Conservation (phyloP, 1,140 invertebrate species). For the Penaeus vannamei region DNA sequence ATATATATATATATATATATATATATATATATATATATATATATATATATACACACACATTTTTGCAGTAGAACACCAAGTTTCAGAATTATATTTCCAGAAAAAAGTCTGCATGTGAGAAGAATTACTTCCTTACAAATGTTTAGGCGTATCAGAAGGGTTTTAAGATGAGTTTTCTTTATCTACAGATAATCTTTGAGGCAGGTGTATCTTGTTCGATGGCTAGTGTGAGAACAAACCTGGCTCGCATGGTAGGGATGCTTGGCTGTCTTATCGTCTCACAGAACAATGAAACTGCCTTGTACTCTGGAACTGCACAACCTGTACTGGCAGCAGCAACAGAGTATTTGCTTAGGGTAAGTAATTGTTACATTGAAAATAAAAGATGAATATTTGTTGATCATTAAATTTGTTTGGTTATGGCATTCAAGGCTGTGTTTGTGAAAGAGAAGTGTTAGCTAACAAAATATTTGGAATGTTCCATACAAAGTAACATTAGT, state of each 20-base stretch:
- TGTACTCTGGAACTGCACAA: slow-evolving; percentile 53
- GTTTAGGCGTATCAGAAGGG: no score
- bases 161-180: background rate
- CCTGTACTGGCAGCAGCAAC: slow-evolving; percentile 51
- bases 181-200: slow-evolving; percentile 76
- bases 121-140: no score
- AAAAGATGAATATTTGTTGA: background rate
- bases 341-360: slow-evolving; percentile 71
- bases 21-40: no score
- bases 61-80: no score
- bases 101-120: no score
- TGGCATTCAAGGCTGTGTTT: background rate
- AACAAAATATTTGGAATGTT: no score
- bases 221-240: slow-evolving; percentile 78
- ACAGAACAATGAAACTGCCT: slow-evolving; percentile 63
- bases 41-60: no score
- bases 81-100: no score
- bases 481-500: no score
- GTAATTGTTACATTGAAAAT: background rate
- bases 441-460: no score
- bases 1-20: no score
- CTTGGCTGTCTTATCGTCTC: slow-evolving; percentile 74
- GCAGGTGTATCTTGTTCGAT: slow-evolving; percentile 76
- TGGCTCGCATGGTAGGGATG: slow-evolving; percentile 80
- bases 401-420: background rate